A percentile compares a stretch with the other conserved stretches of the same genome.
Conservation (phyloP, 2,888 invertebrate genomes). For the Andricus curvator region DNA sequence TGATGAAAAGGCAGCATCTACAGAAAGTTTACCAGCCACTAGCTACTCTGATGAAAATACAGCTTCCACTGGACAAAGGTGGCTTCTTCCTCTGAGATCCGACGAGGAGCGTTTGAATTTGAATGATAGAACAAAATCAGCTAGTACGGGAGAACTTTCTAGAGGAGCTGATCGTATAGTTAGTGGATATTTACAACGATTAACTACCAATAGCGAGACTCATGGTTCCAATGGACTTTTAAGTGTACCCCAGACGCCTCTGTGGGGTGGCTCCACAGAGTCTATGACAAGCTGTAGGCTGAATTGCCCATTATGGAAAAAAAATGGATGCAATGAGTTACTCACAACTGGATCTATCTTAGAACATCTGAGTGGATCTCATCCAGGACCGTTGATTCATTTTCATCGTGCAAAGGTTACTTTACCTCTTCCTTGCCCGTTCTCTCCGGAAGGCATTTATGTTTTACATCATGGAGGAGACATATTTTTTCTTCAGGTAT, state of each 20-base stretch:
- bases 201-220: constrained; percentile 22
- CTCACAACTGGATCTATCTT: constrained; percentile 62
- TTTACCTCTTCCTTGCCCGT: constrained; percentile 69
- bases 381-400: constrained; percentile 67
- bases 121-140: constrained; percentile 71
- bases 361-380: constrained; percentile 66
- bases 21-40: constrained; percentile 68
- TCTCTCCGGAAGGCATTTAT: constrained; percentile 65
- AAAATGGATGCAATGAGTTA: constrained; percentile 61
- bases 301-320: constrained; percentile 65
- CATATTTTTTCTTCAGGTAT: constrained; percentile 71
- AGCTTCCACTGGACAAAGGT: constrained; percentile 49
- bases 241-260: constrained; percentile 65
- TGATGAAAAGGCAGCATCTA: constrained; percentile 70
- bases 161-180: constrained; percentile 45
- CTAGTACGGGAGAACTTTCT: constrained; percentile 73
- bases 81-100: constrained; percentile 52
- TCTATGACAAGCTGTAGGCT: constrained; percentile 62
- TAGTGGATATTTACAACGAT: constrained; percentile 41
- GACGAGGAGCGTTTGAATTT: constrained; percentile 60
- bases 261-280: constrained; percentile 73
- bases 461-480: constrained; percentile 67
- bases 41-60: constrained; percentile 6
- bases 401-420: constrained; percentile 64
- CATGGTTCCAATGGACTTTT: constrained; percentile 54